Base-by-base conservation (phyloP, 2,888 invertebrate genomes). In the Girardia tigrina region DNA sequence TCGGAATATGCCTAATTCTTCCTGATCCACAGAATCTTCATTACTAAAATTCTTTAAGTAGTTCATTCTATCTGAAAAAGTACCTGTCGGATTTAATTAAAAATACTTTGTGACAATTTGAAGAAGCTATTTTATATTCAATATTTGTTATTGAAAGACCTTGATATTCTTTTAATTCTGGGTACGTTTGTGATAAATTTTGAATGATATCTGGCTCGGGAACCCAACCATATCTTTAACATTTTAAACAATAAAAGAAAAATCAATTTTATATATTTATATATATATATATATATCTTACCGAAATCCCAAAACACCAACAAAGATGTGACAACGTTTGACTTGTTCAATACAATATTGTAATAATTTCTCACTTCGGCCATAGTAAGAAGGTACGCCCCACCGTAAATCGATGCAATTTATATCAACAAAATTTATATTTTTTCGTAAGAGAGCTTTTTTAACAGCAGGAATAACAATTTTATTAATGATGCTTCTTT, bases 311-410 rank as follows among this genome's bases (percentile, higher is more conserved):
- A 56, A 56, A 12, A 56, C 23, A 4, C 56, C 56, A n/a, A 56
- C n/a, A 56, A 56, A 56, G 23, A 56, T 56, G 23, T 56, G 56
- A 56, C 56, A 56, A 2, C 56, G 4, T n/a, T 56, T 56, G n/a
- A 56, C 56, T n/a, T 56, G 56, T n/a, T 56, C 56, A 56, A 56
- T 56, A 56, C 56, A 56, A n/a, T 56, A 56, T 56, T 56, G 56
- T 23, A 56, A 56, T 56, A 56, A 56, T 56, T 56, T 56, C n/a
- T 56, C 56, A 23, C 56, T 56, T 16, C n/a, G 56, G 23, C 56
- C n/a, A n/a, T 23, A 56, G 23, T 56, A 23, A 56, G 2, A 20
- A 8, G 56, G 56, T 20, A 56, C 56, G 4, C 56, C 56, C 56
- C 56, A 56, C 23, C 56, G 4, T 23, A 56, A 56, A 56, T 56